Base-by-base conservation (phyloP, 1,140 invertebrate species). In the Cydia splendana region DNA sequence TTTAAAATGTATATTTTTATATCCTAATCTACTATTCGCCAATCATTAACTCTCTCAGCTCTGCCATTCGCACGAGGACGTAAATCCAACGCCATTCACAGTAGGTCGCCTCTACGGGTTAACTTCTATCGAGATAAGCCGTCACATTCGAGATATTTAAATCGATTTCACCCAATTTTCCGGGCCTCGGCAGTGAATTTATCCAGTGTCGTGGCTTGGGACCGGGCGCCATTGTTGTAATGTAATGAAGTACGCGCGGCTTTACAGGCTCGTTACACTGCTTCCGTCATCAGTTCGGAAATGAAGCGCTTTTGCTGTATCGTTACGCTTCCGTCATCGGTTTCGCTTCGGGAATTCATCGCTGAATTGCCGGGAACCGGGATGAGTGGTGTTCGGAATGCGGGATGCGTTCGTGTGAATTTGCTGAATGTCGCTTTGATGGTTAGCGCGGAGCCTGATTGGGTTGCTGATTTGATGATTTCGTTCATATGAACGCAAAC, bases 81-180 rank as follows among this genome's bases (percentile, higher is more conserved):
- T 38, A 71, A 71, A 42, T 71, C n/a, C 34, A 18, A 42, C 38
- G 67, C 67, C 18, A 62, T 38, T 38, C 30, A 71, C 3, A 34
- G 30, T 71, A 71, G 67, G 67, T 71, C 67, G 34, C 57, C 57
- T 57, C 77, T 76, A 79, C 75, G 79, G 80, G 83, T 87, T 85
- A 83, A 83, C 79, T 85, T 78, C 79, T 79, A 89, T 89, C 87
- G 80, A 88, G 89, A 91, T 91, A 90, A 91, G 88, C 84, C 84
- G 79, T 90, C 88, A 92, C 89, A 91, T 91, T 92, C 82, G 85
- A 91, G 87, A 92, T 91, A 91, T 92, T 92, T 92, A 93, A 93
- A 93, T 92, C 89, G 91, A 93, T 93, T 93, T 93, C 86, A 87
- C 88, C 85, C 88, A 92, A 91, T 93, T 92, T 91, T 90, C 87